Evolutionary conservation across 23 tunicate genomes (phyloP).

Genomic region (Halocynthia aurantium): DNA sequence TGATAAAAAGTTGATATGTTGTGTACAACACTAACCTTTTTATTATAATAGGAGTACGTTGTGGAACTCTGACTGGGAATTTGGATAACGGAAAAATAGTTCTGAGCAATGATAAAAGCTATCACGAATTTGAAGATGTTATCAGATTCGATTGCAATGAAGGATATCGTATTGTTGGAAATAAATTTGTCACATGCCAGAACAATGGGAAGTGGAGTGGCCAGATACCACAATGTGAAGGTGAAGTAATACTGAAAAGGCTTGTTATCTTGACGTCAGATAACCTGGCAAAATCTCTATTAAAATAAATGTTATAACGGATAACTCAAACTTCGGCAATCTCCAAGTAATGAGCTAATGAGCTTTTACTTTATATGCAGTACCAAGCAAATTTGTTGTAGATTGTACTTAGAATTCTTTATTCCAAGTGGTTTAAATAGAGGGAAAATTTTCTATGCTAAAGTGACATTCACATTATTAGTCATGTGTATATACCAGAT

Average conservation of each 20-base stretch:
- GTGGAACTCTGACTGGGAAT: slow-evolving; percentile 18
- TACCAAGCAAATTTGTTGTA: slow-evolving; percentile 5
- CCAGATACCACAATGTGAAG: slow-evolving; percentile 29
- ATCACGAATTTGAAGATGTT: slow-evolving; percentile 37
- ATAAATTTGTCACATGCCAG: slow-evolving; percentile 7
- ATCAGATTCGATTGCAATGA: slow-evolving; percentile 27
- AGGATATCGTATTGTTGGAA: slow-evolving; percentile 42
- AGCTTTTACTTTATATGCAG: not conserved
- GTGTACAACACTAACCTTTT: not conserved
- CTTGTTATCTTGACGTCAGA: not conserved
- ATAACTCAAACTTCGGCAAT: not conserved
- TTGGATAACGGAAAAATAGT: slow-evolving; percentile 37
- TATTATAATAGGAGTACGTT: slow-evolving; percentile 32
- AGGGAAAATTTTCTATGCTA: too few relatives aligned
- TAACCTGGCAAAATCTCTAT: not conserved
- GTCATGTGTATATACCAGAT: too few relatives aligned
- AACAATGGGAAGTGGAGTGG: slow-evolving; percentile 44
- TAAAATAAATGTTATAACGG: not conserved
- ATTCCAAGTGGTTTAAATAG: not conserved
- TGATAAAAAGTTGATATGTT: too few relatives aligned
- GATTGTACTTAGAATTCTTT: too few relatives aligned
- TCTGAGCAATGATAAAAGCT: slow-evolving; percentile 18
- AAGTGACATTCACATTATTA: too few relatives aligned
- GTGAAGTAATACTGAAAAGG: slow-evolving; percentile 6
- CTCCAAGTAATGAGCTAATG: too few relatives aligned